A percentile compares a stretch with the other conserved stretches of the same genome.
Evolutionary conservation across 1,140 invertebrate genomes (phyloP).

Genomic region (Cotesia vestalis): DNA sequence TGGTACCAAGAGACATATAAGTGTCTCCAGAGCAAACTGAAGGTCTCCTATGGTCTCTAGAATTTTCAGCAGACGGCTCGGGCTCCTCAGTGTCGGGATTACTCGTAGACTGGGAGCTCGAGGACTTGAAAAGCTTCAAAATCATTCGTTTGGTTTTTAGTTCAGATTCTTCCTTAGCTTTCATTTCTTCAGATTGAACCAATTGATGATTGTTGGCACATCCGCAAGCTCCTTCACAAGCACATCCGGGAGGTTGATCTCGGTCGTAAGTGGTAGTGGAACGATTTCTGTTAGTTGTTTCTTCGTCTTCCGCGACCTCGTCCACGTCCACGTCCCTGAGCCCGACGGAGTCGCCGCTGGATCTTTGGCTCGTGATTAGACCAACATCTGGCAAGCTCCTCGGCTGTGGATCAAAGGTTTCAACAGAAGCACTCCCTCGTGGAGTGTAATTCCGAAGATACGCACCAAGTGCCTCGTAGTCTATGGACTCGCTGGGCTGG

Average conservation of each 20-base stretch:
- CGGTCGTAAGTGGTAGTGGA: background rate
- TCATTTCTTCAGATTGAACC: background rate
- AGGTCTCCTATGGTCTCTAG: conserved; percentile 39
- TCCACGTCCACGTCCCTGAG: conserved; percentile 12
- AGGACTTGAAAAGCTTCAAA: conserved; percentile 45
- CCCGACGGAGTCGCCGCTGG: conserved; percentile 13
- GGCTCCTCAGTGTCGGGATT: conserved; percentile 43
- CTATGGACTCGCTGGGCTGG: conserved; percentile 40
- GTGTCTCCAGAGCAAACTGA: conserved; percentile 51
- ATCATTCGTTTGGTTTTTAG: conserved; percentile 41
- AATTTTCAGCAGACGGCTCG: conserved; percentile 39
- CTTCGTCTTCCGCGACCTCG: background rate
- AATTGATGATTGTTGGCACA: conserved; percentile 42
- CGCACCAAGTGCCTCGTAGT: conserved; percentile 51
- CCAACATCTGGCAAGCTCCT: conserved; percentile 49
- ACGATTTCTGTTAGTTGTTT: background rate
- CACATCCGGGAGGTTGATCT: conserved; percentile 39
- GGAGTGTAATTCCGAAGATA: conserved; percentile 46
- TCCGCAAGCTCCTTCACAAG: conserved; percentile 59
- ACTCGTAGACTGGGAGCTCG: conserved; percentile 36
- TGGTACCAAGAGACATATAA: conserved; percentile 46
- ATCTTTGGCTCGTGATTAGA: conserved; percentile 43
- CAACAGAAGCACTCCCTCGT: conserved; percentile 37
- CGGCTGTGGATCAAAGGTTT: conserved; percentile 52
- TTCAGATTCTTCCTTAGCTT: background rate